Conservation (phyloP, 2,113 vertebrate species). For the Apodemus sylvaticus region DNA sequence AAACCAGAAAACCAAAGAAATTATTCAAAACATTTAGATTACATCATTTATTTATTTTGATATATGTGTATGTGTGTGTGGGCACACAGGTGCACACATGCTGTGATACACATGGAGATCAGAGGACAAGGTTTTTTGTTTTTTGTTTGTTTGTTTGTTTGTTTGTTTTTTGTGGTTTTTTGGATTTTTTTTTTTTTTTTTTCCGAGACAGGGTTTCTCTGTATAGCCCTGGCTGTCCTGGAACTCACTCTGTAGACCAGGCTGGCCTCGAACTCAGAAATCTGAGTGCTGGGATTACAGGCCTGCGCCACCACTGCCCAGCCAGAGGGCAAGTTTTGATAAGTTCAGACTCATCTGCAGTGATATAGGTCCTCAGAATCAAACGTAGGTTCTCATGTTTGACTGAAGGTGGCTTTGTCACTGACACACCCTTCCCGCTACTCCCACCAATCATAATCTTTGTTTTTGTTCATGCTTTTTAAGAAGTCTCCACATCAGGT, state of each 20-base stretch:
- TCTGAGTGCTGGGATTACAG: too few relatives aligned
- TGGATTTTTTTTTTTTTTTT: too few relatives aligned
- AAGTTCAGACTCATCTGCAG: not conserved
- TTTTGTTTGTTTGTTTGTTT: too few relatives aligned
- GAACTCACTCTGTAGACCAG: too few relatives aligned
- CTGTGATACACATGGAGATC: not conserved
- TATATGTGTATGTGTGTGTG: not conserved
- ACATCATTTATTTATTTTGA: not conserved
- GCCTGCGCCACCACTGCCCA: too few relatives aligned
- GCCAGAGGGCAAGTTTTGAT: not conserved
- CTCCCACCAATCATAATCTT: not conserved
- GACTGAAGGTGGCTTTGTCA: not conserved
- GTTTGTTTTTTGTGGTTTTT: too few relatives aligned
- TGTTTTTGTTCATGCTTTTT: not conserved
- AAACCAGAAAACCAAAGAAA: not conserved
- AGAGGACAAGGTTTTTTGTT: too few relatives aligned
- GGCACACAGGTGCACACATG: not conserved
- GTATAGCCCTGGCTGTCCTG: too few relatives aligned
- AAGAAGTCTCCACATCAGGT: not conserved
- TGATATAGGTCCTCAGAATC: not conserved
- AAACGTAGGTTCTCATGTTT: not conserved
- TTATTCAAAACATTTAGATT: not conserved
- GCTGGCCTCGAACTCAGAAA: too few relatives aligned
- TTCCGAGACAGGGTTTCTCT: too few relatives aligned
- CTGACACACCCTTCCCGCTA: not conserved